Evolutionary conservation across 92 coral and sea anemone genomes (phyloP), one percentile per base, ranked within the genome.

Genomic region (Epizoanthus ramosus): DNA sequence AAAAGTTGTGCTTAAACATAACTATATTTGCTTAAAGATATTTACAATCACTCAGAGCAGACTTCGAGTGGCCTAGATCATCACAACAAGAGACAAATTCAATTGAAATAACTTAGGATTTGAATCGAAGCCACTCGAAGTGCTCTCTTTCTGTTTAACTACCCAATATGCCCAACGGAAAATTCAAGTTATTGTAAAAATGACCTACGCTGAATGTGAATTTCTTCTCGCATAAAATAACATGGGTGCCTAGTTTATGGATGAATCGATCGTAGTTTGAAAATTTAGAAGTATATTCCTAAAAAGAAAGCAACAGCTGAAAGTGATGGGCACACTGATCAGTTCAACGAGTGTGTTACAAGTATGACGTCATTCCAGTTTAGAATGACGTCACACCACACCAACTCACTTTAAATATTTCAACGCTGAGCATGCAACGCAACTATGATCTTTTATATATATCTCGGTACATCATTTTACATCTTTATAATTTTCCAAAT

Each of bases 101-200:
- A 8, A 8, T 47, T 47, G 53, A 47, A 9, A 50, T 50, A 50
- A 50, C 14, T 50, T 50, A 50, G 54, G 54, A 2, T 50, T 50
- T 12, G 2, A 50, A 50, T 50, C 14, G 8, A 10, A 50, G 54
- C 54, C 54, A 12, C 54, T 1, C 3, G 16, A 50, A 50, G 14
- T 3, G 54, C 54, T 12, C 15, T 13, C 54, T 50, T 50, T 50
- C 1, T 50, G 14, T 3, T 50, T 9, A 50, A 33, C 72, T 16
- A 67, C 28, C 50, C 72, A 67, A 67, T 28, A 67, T 67, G 9
- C 72, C 72, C 72, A 67, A 37, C 37, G n/a, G 33, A 64, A 24
- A 64, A 64, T 12, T 64, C 10, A 64, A 23, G 41, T 25, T 64
- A 25, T 67, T 67, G 72, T n/a, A 65, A 65, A 65, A 31, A 28